phyloP scores from a whole-genome alignment of 2,797 vertebrate species.

The Atherinosoma microstoma region DNA sequence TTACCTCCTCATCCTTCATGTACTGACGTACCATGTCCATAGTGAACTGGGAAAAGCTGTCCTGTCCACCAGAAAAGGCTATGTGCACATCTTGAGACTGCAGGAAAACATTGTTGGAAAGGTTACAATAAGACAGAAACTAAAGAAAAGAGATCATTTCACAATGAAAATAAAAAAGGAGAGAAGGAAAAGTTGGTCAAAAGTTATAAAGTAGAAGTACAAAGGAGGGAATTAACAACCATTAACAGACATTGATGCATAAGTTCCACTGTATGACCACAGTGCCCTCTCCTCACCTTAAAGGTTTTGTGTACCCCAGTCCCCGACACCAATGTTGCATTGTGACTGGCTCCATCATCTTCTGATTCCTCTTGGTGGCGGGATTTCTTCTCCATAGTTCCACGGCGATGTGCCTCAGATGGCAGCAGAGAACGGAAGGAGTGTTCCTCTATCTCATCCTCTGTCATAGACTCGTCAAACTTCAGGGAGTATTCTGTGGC shows the following conservation, averaged over 20 bases:
- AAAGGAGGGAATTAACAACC: not conserved
- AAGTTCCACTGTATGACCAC: not conserved
- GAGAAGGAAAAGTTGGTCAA: not conserved
- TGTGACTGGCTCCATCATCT: constrained; percentile 84
- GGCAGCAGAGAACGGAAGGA: constrained; percentile 96
- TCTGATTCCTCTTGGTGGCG: constrained; percentile 89
- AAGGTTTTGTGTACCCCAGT: constrained; percentile 48
- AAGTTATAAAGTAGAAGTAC: not conserved
- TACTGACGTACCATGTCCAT: constrained; percentile 99
- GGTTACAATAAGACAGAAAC: not conserved
- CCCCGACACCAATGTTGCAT: constrained; percentile 68
- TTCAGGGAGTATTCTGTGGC: constrained; percentile 93
- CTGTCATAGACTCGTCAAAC: constrained; percentile 96
- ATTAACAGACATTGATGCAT: not conserved
- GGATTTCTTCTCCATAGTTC: constrained; percentile 91
- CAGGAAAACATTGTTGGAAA: not conserved
- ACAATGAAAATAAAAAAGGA: not conserved
- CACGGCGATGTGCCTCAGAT: constrained; percentile 94
- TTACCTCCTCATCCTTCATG: constrained; percentile 97
- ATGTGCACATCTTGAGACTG: constrained; percentile 85
- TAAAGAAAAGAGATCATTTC: not conserved
- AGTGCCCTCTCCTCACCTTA: constrained; percentile 66
- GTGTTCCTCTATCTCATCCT: constrained; percentile 95
- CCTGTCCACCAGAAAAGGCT: constrained; percentile 92
- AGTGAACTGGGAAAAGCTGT: constrained; percentile 96